Conservation (phyloP, 2,113 vertebrate genomes). For the Nicator chloris region DNA sequence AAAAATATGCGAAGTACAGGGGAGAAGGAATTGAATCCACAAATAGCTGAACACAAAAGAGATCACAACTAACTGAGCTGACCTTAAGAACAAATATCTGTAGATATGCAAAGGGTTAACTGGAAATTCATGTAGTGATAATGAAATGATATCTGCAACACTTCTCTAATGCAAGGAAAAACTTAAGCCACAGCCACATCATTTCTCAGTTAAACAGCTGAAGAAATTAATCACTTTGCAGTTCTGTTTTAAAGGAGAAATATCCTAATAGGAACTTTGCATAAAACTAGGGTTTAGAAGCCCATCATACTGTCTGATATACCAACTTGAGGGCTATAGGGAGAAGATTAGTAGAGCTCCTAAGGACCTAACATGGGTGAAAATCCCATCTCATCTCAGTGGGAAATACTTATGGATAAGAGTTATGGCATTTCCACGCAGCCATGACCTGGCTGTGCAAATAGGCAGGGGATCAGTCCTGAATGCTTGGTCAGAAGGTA, state of each 20-base stretch:
- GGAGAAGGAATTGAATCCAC: neutral
- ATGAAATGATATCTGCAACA: neutral
- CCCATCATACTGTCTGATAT: neutral
- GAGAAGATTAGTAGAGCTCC: neutral
- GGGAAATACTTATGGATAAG: neutral
- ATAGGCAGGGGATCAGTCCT: neutral
- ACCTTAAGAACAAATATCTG: neutral
- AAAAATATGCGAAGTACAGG: neutral
- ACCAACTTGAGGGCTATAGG: neutral
- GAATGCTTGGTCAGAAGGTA: neutral
- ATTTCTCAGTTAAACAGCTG: neutral
- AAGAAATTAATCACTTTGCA: neutral
- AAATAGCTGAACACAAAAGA: neutral
- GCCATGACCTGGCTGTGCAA: neutral
- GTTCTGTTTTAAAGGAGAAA: neutral
- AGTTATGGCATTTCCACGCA: neutral
- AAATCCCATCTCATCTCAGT: neutral
- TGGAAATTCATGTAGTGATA: neutral
- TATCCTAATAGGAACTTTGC: neutral
- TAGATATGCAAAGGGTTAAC: neutral
- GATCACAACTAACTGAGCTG: neutral
- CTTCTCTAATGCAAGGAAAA: neutral
- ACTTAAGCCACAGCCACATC: neutral
- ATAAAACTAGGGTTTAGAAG: neutral
- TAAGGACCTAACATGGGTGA: neutral